Evolutionary conservation across 92 coral and sea anemone species (phyloP).

Genomic region (Siderastrea siderea): DNA sequence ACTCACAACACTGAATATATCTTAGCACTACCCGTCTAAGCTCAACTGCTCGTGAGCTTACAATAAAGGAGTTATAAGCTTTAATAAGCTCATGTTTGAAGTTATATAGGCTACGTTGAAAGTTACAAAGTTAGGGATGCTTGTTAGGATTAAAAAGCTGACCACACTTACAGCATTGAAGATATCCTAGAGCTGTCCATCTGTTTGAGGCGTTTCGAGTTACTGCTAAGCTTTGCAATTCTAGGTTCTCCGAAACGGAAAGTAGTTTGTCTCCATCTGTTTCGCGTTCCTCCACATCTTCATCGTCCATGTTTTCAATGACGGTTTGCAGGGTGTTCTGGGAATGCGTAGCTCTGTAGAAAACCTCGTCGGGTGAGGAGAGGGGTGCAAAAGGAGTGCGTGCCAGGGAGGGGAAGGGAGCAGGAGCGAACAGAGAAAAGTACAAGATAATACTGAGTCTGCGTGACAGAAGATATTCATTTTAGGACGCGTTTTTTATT

Average conservation of each 20-base stretch:
- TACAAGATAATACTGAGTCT: too few species aligned
- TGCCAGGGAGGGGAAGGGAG: too few species aligned
- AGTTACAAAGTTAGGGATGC: too few species aligned
- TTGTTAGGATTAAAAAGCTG: background rate
- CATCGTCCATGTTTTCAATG: conserved; percentile 16
- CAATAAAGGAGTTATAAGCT: too few species aligned
- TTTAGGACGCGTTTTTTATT: too few species aligned
- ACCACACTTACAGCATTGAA: conserved; percentile 29
- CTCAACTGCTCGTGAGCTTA: too few species aligned
- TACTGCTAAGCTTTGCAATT: background rate
- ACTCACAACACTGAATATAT: too few species aligned
- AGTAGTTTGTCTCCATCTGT: background rate
- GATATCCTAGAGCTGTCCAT: background rate
- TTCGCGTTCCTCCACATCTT: conserved; percentile 18
- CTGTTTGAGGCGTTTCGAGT: background rate
- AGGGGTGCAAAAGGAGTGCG: background rate
- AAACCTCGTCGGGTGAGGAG: background rate
- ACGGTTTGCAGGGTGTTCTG: conserved; percentile 15
- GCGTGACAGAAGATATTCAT: too few species aligned
- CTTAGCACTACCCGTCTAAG: too few species aligned
- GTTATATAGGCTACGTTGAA: too few species aligned
- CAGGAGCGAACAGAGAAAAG: background rate
- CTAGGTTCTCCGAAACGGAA: background rate
- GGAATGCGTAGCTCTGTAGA: background rate
- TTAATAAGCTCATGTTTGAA: too few species aligned